Evolutionary conservation across 2,888 invertebrate genomes (phyloP).

Genomic region (Lycophotia porphyrea): DNA sequence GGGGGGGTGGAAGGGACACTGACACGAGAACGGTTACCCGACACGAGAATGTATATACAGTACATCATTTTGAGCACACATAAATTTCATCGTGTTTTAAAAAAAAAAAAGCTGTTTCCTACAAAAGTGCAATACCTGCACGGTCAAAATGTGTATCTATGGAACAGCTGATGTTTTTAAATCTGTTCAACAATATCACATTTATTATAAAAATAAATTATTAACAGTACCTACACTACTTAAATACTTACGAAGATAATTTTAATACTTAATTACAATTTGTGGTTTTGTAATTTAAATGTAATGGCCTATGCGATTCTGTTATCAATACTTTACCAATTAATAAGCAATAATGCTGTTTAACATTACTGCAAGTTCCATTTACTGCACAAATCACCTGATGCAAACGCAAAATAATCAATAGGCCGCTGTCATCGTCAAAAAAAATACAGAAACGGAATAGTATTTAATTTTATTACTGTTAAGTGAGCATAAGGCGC

Average conservation of each 20-base stretch:
- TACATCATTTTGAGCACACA: too few species aligned
- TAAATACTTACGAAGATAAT: conserved; percentile 16
- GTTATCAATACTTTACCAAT: neutral
- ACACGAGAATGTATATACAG: too few species aligned
- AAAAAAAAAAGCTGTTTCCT: too few species aligned
- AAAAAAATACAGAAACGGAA: neutral
- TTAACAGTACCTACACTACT: neutral
- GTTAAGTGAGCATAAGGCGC: too few species aligned
- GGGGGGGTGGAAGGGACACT: too few species aligned
- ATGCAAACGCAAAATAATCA: neutral
- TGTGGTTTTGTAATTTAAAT: conserved; percentile 16
- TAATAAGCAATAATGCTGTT: neutral
- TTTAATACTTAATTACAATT: conserved; percentile 21
- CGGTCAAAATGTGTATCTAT: too few species aligned
- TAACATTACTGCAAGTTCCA: neutral
- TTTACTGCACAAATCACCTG: neutral
- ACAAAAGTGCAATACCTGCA: too few species aligned
- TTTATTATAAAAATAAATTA: conserved; percentile 23
- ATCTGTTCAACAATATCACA: conserved; percentile 44
- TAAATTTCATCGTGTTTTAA: too few species aligned
- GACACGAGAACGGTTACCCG: too few species aligned
- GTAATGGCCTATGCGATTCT: conserved; percentile 6
- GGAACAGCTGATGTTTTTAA: too few species aligned
- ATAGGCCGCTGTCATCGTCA: too few species aligned
- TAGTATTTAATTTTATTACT: neutral